Conservation (phyloP, 92 coral and sea anemone genomes). For the Nematostella vectensis region DNA sequence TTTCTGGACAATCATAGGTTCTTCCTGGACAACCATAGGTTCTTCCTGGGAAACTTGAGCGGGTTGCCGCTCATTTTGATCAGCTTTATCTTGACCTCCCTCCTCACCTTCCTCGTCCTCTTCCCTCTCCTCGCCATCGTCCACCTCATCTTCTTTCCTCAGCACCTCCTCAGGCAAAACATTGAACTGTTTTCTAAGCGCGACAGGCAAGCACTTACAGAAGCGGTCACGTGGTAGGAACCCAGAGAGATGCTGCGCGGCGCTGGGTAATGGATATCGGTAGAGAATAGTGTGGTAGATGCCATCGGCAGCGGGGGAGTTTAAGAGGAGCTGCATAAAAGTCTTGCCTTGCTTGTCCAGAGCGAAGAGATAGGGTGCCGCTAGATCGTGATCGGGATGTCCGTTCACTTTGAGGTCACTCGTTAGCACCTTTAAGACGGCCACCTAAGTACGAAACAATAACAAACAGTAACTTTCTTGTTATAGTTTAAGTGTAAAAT, state of each 20-base stretch:
- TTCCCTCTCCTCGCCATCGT: neutral
- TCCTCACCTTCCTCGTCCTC: neutral
- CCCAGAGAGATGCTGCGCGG: neutral
- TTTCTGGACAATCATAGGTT: too few species aligned
- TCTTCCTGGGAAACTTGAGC: too few species aligned
- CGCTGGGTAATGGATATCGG: neutral
- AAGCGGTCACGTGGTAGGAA: neutral
- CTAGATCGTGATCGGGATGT: neutral
- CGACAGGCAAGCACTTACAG: neutral
- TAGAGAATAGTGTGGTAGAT: neutral
- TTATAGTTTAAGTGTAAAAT: too few species aligned
- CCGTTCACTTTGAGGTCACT: too few species aligned
- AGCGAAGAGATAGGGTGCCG: neutral
- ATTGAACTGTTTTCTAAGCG: too few species aligned
- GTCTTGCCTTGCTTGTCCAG: slow-evolving; percentile 21
- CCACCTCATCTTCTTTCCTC: neutral
- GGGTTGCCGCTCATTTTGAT: neutral
- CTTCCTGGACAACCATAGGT: too few species aligned
- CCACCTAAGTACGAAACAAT: too few species aligned
- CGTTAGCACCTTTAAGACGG: too few species aligned
- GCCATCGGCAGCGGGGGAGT: neutral
- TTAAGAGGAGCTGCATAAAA: slow-evolving; percentile 11
- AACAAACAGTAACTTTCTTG: too few species aligned
- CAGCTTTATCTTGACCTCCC: neutral
- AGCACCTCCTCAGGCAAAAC: too few species aligned